phyloP scores from a whole-genome alignment of 1,140 invertebrate species.

The Brachionus koreanus region DNA sequence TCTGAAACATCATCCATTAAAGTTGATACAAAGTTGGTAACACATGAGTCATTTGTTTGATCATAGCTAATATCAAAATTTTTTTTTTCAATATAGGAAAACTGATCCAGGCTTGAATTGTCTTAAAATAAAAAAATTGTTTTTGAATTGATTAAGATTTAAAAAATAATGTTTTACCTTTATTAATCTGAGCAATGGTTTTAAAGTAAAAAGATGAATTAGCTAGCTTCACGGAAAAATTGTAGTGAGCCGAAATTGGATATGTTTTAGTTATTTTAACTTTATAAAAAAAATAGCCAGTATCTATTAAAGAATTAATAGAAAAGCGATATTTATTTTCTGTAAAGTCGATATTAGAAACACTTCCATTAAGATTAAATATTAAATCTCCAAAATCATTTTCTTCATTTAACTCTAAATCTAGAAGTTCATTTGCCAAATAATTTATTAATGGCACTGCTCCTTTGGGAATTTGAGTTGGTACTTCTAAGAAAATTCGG shows the following conservation, averaged over 20 bases:
- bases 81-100: neutral
- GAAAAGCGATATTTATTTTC: neutral
- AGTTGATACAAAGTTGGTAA: neutral
- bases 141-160: neutral
- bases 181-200: neutral
- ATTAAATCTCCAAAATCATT: neutral
- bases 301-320: neutral
- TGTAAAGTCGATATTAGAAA: neutral
- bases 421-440: neutral
- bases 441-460: neutral
- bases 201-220: neutral
- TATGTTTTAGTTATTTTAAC: neutral
- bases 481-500: neutral
- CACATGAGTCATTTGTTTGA: neutral
- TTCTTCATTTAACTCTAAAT: neutral
- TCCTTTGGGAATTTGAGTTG: neutral
- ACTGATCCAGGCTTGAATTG: neutral
- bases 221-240: neutral
- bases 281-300: neutral
- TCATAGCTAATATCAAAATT: neutral
- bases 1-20: neutral
- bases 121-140: neutral
- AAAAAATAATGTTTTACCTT: neutral
- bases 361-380: neutral
- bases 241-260: neutral